Base-by-base conservation (phyloP, 1,140 invertebrate species). In the Papilio xuthus region DNA sequence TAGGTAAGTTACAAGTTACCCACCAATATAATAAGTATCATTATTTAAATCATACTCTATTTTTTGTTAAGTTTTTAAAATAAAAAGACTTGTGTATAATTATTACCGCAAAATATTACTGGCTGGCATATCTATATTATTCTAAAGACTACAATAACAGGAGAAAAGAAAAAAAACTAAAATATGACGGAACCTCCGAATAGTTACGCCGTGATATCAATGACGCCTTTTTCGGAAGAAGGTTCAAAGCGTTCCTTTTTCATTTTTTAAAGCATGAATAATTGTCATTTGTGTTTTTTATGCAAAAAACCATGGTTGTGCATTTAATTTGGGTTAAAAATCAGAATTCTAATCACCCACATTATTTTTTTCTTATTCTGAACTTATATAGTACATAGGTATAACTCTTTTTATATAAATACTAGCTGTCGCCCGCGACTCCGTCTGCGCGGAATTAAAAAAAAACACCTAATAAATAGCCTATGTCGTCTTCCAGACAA, bases 151-250 rank as follows among this genome's bases (percentile, higher is more conserved):
- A n/a, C n/a, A n/a, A n/a, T n/a, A 42, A 72, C 60, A 44, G n/a
- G 37, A 42, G 26, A 70, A 47, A 23, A 72, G 28, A 47, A 79
- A 85, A 84, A 81, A 79, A 63, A 47, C 15, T 78, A 78, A 83
- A 84, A 84, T 73, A 78, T 83, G 84, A 79, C 84, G 85, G 83
- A 86, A 85, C 84, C 71, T 78, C 63, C 67, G 53, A 78, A 81
- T 83, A 78, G 78, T 80, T 60, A 78, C 83, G 79, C 87, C 86
- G 86, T 89, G 86, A 88, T 82, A 82, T 83, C 83, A 85, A 50
- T 78, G 79, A 78, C 70, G 78, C 80, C 82, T 81, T 85, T 85
- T 89, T 82, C 78, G 83, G 80, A 77, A 79, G 72, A 79, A 67
- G 71, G 71, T 50, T 73, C 83, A 50, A 79, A 80, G 82, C 84